A percentile compares a stretch with the other conserved stretches of the same genome.
Conservation (phyloP, 2,888 invertebrate genomes). For the Rhodophaea formosa region DNA sequence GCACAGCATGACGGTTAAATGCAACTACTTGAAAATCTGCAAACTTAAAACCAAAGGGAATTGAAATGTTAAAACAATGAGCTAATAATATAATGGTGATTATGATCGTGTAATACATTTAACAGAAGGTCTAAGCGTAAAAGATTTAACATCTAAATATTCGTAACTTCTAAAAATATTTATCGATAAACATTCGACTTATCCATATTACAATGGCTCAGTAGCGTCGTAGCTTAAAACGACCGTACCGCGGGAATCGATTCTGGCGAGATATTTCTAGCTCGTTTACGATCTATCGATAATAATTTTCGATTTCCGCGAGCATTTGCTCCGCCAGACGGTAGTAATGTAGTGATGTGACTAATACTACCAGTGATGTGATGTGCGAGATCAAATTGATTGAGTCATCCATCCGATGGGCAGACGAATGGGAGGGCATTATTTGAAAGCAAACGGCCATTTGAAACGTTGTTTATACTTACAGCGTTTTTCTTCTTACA, state of each 20-base stretch:
- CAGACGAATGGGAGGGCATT: neutral
- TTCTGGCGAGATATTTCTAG: conserved; percentile 37
- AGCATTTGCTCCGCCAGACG: neutral
- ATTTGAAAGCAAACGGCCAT: no score
- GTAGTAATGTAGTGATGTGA: conserved; percentile 2
- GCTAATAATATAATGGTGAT: no score
- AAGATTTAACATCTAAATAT: neutral
- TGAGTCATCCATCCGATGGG: neutral
- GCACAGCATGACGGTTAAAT: no score
- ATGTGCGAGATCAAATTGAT: neutral
- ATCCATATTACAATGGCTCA: neutral
- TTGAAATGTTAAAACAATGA: no score
- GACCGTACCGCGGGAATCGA: neutral
- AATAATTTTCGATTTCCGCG: conserved; percentile 40
- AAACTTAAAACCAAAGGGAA: no score
- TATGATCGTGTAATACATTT: no score
- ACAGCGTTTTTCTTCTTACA: no score
- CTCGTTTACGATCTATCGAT: conserved; percentile 43
- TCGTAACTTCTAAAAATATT: neutral
- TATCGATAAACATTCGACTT: neutral
- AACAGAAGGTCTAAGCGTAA: neutral
- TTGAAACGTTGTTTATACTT: no score
- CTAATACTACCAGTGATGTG: neutral
- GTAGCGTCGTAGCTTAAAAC: neutral
- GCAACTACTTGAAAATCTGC: no score